Evolutionary conservation across 2,113 vertebrate genomes (phyloP).

Genomic region (Dunckerocampus dactyliophorus): DNA sequence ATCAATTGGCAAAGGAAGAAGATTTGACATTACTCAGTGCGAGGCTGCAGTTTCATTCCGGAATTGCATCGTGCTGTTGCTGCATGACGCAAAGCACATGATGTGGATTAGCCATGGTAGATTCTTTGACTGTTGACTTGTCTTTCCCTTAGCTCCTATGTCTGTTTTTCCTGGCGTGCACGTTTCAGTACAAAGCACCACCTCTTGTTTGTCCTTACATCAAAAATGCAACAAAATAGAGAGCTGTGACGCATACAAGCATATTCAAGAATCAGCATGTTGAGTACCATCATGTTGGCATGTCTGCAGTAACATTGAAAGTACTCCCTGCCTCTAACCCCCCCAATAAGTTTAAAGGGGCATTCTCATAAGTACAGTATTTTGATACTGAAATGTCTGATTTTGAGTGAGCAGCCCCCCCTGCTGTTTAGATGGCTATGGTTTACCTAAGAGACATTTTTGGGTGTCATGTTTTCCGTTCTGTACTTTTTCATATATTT

Average conservation of each 20-base stretch:
- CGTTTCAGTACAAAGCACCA: not conserved
- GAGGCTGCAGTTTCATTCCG: conserved; percentile 3
- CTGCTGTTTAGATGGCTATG: conserved; percentile 13
- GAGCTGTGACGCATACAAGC: no score
- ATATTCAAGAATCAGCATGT: no score
- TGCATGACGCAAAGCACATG: conserved; percentile 45
- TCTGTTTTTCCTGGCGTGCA: not conserved
- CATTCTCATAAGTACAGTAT: no score
- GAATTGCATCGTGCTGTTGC: not conserved
- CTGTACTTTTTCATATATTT: not conserved
- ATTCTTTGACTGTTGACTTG: conserved; percentile 2
- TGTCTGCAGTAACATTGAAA: no score
- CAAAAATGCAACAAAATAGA: no score
- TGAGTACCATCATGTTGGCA: no score
- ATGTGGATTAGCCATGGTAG: conserved; percentile 49
- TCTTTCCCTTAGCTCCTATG: not conserved
- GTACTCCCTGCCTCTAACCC: no score
- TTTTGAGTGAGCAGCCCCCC: conserved; percentile 12
- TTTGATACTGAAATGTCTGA: not conserved
- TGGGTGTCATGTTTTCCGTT: not conserved
- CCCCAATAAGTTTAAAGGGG: no score
- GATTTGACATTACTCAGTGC: conserved; percentile 5
- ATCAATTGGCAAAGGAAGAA: conserved; percentile 17
- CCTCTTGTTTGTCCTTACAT: not conserved
- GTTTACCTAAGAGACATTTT: not conserved